Evolutionary conservation across 2,113 vertebrate genomes (phyloP).

Genomic region (Megaptera novaeangliae): DNA sequence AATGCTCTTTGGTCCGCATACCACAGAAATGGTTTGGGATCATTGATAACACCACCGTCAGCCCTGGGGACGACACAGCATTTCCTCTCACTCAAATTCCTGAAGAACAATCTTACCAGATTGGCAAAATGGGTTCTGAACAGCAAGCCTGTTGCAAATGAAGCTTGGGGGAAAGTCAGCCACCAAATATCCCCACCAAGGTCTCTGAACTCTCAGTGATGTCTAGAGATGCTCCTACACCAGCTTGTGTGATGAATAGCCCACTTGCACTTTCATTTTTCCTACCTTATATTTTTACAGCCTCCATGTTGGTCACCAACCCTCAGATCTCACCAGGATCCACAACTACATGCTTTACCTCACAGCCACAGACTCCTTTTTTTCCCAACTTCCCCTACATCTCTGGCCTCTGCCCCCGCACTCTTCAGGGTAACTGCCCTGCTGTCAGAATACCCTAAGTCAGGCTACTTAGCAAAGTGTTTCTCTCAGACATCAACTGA

Average conservation of each 20-base stretch:
- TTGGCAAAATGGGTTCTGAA: neutral
- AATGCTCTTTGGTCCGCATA: neutral
- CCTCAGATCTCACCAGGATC: neutral
- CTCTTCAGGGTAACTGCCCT: accelerated
- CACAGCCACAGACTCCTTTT: neutral
- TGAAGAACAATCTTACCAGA: neutral
- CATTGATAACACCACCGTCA: neutral
- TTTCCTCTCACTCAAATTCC: neutral
- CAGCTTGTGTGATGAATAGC: accelerated
- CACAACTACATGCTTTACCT: accelerated
- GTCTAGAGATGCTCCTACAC: neutral
- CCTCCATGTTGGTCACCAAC: neutral
- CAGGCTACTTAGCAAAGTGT: neutral
- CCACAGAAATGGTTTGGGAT: neutral
- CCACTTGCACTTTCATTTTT: accelerated
- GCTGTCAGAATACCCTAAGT: neutral
- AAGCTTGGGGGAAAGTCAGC: neutral
- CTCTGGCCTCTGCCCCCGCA: neutral
- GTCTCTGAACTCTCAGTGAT: neutral
- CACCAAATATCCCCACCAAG: accelerated
- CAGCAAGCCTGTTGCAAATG: neutral
- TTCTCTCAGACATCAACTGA: neutral
- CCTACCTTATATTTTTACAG: neutral
- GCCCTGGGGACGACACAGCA: no score
- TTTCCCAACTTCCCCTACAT: accelerated